Evolutionary conservation across 2,113 vertebrate genomes (phyloP).

Genomic region (Oreochromis aureus): DNA sequence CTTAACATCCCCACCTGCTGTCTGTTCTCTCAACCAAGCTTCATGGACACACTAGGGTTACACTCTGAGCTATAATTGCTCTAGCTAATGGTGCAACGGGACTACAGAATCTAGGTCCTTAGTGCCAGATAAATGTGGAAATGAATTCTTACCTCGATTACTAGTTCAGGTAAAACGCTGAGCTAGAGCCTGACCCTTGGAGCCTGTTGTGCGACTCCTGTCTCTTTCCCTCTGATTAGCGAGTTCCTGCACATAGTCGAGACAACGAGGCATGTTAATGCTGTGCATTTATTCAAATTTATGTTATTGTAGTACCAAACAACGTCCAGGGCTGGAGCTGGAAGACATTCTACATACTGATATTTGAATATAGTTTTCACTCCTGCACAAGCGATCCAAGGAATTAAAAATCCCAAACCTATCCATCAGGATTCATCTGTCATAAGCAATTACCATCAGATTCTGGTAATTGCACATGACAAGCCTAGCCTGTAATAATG

Average conservation of each 20-base stretch:
- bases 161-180: background rate
- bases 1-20: background rate
- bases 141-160: background rate
- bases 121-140: background rate
- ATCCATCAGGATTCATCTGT: slow-evolving; percentile 38
- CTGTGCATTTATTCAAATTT: background rate
- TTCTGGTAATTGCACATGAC: slow-evolving; percentile 27
- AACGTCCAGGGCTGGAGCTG: slow-evolving; percentile 2
- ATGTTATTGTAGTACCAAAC: slow-evolving; percentile 10
- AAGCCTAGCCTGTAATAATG: slow-evolving; percentile 15
- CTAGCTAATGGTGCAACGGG: slow-evolving; percentile 11
- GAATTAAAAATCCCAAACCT: slow-evolving; percentile 15
- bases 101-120: background rate
- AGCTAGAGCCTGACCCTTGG: background rate
- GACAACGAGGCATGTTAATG: background rate
- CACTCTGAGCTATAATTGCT: slow-evolving; percentile 16
- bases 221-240: background rate
- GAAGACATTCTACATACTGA: background rate
- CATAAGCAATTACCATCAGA: slow-evolving; percentile 25
- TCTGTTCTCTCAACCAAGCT: background rate
- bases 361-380: slow-evolving; percentile 6
- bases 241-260: background rate
- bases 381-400: background rate
- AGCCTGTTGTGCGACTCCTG: background rate
- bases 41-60: background rate